Evolutionary conservation across 2,113 vertebrate genomes (phyloP).

Genomic region (Anas platyrhynchos): DNA sequence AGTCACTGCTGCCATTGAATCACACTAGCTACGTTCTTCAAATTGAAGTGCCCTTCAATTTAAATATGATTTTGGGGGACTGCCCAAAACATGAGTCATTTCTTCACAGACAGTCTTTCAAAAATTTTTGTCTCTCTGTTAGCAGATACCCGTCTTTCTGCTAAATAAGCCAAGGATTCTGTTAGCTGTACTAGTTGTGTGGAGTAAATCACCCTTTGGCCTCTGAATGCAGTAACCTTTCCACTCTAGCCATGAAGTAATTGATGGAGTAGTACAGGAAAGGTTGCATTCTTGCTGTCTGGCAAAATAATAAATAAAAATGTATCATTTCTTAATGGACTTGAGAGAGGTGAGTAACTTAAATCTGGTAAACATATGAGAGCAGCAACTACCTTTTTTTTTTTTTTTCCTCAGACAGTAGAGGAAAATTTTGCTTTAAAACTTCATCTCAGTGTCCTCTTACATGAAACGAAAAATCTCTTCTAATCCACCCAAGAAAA

Average conservation of each 20-base stretch:
- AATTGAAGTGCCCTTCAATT: background rate
- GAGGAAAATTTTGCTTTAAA: constrained; percentile 36
- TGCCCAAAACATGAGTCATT: background rate
- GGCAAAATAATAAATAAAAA: constrained; percentile 54
- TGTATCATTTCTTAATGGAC: constrained; percentile 53
- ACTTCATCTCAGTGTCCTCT: background rate
- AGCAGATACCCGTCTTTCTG: background rate
- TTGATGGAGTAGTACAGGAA: constrained; percentile 44
- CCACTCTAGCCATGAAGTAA: constrained; percentile 36
- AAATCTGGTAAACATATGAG: constrained; percentile 50
- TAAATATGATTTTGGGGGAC: background rate
- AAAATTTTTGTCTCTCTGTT: constrained; percentile 16
- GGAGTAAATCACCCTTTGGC: constrained; percentile 33
- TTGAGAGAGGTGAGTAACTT: constrained; percentile 25
- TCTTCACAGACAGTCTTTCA: constrained; percentile 31
- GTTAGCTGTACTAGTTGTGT: background rate
- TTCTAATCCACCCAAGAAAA: background rate
- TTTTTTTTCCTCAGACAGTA: background rate
- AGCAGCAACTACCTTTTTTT: background rate
- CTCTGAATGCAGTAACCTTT: background rate
- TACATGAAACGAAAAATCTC: background rate
- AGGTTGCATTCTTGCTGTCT: constrained; percentile 36
- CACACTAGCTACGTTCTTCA: background rate
- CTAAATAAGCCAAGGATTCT: background rate
- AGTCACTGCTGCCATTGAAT: background rate